phyloP scores from a whole-genome alignment of 2,888 invertebrate genomes.

The Oxycera nigricornis region DNA sequence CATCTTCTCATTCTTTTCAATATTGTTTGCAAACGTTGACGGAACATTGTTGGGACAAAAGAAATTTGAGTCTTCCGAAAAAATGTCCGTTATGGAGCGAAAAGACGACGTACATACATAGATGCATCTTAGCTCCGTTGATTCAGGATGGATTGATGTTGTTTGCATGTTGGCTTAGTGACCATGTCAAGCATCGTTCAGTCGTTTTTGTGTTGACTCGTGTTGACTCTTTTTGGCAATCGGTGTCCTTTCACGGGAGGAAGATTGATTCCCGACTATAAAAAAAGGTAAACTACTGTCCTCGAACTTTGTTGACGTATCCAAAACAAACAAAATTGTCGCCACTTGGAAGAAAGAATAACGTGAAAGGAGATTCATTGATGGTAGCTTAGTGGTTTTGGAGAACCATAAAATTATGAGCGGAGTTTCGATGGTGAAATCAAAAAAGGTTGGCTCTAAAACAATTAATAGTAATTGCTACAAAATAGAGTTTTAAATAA shows the following conservation, averaged over 20 bases:
- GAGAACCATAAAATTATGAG: too few species aligned
- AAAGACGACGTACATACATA: too few species aligned
- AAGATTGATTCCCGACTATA: too few species aligned
- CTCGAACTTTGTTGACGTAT: constrained; percentile 1
- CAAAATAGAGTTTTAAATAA: too few species aligned
- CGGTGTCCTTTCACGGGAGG: neutral
- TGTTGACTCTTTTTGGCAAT: constrained; percentile 11
- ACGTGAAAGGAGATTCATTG: neutral
- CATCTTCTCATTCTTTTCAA: neutral
- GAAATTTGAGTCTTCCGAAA: constrained; percentile 8
- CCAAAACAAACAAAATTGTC: constrained; percentile 29
- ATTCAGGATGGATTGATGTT: constrained; percentile 26
- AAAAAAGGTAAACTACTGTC: constrained; percentile 32
- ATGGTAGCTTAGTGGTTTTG: too few species aligned
- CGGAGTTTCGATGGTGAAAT: too few species aligned
- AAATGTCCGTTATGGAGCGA: constrained; percentile 6
- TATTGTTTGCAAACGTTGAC: neutral
- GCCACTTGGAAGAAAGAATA: constrained; percentile 25
- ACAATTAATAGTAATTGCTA: too few species aligned
- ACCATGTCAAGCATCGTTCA: constrained; percentile 26
- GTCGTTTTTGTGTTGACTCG: constrained; percentile 14
- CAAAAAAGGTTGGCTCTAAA: too few species aligned
- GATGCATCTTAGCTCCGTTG: neutral
- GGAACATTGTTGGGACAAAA: constrained; percentile 2
- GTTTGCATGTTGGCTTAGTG: constrained; percentile 38